phyloP scores from a whole-genome alignment of 2,797 vertebrate genomes.

The Cyclura pinguis region DNA sequence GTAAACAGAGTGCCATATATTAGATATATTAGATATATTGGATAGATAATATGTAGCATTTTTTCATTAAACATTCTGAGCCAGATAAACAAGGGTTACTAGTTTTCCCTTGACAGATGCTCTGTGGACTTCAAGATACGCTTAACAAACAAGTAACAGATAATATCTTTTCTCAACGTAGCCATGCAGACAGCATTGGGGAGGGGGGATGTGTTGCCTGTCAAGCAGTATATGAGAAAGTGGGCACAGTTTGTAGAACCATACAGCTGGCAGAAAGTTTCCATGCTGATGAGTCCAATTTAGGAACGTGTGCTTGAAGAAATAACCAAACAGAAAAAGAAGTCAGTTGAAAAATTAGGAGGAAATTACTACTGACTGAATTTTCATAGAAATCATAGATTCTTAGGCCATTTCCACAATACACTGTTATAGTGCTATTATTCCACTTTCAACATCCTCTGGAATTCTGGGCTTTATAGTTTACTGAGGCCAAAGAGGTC shows the following conservation, averaged over 20 bases:
- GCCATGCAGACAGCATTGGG: background rate
- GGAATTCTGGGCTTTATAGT: too few species aligned
- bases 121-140: background rate
- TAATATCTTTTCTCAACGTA: background rate
- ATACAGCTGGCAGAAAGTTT: background rate
- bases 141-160: background rate
- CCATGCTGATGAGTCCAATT: background rate
- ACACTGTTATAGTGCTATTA: too few species aligned
- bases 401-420: too few species aligned
- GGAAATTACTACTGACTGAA: background rate
- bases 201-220: background rate
- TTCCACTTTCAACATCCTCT: too few species aligned
- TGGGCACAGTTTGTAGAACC: background rate
- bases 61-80: conserved; percentile 38
- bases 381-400: too few species aligned
- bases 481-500: too few species aligned
- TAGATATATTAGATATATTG: too few species aligned
- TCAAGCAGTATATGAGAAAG: background rate
- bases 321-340: background rate
- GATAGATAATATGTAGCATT: background rate
- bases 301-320: background rate
- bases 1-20: background rate
- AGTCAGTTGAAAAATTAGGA: background rate
- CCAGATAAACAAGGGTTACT: background rate
- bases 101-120: background rate